Evolutionary conservation across 2,113 vertebrate species (phyloP), one percentile per base, ranked within the genome.

Genomic region (Sciurus niger): DNA sequence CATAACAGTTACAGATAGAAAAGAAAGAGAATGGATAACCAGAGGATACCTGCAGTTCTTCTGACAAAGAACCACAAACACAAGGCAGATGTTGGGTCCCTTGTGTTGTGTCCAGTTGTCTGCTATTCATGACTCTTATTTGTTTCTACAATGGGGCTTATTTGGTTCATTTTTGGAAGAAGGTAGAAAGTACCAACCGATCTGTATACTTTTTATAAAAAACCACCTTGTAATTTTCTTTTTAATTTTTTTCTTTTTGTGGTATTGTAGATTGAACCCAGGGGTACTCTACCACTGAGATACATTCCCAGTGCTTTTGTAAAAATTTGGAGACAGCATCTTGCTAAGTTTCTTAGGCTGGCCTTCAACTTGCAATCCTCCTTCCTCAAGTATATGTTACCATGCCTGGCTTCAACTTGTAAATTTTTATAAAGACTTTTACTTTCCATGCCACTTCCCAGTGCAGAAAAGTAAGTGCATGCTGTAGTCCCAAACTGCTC

Each of bases 101-200:
- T n/a, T 1, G 1, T 22, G 4, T 8, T 70, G 24, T 46, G 60
- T 37, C 84, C 34, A 40, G 12, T 83, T 46, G 58, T 83, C 24
- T 77, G 63, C 51, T 90, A 0, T 51, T 79, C 7, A 4, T 51
- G 51, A n/a, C 43, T 79, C 48, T 70, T 34, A 28, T 37, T 58
- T 58, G n/a, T 11, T 76, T 76, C 43, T 65, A 6, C 2, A 37
- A 0, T 8, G 7, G 34, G 24, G 14, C 65, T 77, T 32, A 2
- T 58, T 84, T 65, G 60, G 74, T 55, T 85, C 18, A 22, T 65
- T 96, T 96, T 74, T 78, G 37, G 55, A 97, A 92, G 70, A 90
- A 76, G 30, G 30, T 82, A 43, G 34, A 32, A 93, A 51, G 58
- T 55, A 0, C 48, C 34, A 60, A 7, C 37, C 76, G 43, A 76